A percentile compares a stretch with the other conserved stretches of the same genome.
These are phyloP conservation scores for Squalus acanthias DNA, from an alignment of 2,797 vertebrate genomes.

Conservation along the genomic window DNA sequence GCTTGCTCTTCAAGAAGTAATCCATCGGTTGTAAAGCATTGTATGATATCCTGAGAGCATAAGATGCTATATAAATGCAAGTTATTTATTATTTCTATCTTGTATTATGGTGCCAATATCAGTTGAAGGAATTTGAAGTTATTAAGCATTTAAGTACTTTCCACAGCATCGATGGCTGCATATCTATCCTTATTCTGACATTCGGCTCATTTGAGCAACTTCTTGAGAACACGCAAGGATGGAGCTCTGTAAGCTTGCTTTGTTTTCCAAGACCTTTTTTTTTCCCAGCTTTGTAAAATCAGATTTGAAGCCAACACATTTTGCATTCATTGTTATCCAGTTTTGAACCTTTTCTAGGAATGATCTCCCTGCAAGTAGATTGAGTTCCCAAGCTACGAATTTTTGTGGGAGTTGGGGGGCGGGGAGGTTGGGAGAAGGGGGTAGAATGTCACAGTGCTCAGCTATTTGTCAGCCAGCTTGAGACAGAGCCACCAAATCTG, in stretches of 20 bases:
- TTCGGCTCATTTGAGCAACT: too few species aligned
- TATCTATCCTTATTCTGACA: too few species aligned
- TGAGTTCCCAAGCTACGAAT: neutral
- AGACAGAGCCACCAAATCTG: neutral
- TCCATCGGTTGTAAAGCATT: neutral
- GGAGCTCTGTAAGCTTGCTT: neutral
- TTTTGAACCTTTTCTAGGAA: neutral
- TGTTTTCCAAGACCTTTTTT: neutral
- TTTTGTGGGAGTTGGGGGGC: too few species aligned
- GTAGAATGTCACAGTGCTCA: neutral
- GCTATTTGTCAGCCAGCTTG: neutral
- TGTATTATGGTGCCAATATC: neutral
- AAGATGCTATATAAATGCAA: neutral
- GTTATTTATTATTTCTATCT: neutral
- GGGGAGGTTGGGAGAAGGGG: too few species aligned
- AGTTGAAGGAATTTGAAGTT: too few species aligned
- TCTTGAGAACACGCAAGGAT: too few species aligned
- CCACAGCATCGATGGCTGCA: too few species aligned
- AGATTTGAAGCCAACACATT: too few species aligned
- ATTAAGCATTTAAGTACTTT: neutral
- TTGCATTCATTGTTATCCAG: neutral
- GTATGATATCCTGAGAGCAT: neutral
- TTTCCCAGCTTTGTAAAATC: neutral
- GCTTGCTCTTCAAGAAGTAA: neutral
- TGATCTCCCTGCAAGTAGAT: neutral